Conservation (phyloP, 1,140 invertebrate species). For the Drosophila sp. region DNA sequence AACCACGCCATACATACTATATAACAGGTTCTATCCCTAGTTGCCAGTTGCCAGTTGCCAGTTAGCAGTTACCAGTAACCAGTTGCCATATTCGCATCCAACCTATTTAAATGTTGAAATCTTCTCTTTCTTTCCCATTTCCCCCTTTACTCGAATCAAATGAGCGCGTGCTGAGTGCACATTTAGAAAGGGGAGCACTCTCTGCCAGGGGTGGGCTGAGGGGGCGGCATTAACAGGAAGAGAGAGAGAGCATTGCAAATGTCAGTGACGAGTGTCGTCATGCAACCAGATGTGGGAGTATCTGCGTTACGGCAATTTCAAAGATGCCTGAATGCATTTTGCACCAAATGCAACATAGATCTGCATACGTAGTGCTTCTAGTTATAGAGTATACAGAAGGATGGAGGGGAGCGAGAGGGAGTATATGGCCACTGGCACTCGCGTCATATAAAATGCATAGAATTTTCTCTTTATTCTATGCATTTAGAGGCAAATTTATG, state of each 20-base stretch:
- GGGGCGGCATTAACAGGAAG: slow-evolving; percentile 12
- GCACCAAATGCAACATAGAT: slow-evolving; percentile 31
- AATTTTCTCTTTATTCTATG: slow-evolving; percentile 75
- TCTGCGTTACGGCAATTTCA: slow-evolving; percentile 3
- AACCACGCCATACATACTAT: slow-evolving; percentile 22
- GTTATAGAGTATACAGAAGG: background rate
- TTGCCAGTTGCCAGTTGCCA: slow-evolving; percentile 23
- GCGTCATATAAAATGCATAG: slow-evolving; percentile 76
- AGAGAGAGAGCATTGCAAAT: slow-evolving; percentile 28
- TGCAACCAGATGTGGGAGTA: slow-evolving; percentile 18
- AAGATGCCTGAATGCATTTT: slow-evolving; percentile 45
- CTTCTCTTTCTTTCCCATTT: slow-evolving; percentile 6
- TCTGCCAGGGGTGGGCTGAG: background rate
- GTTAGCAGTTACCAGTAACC: too few species aligned
- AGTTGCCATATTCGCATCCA: slow-evolving; percentile 13
- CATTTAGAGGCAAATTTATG: slow-evolving; percentile 74
- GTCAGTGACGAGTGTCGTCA: slow-evolving; percentile 28
- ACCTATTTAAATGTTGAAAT: slow-evolving; percentile 65
- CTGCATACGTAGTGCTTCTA: slow-evolving; percentile 20
- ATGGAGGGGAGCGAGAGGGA: background rate
- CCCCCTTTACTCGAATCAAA: slow-evolving; percentile 36
- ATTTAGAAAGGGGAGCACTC: slow-evolving; percentile 28
- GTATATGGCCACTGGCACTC: slow-evolving; percentile 49
- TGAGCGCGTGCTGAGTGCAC: slow-evolving; percentile 48
- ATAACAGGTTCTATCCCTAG: slow-evolving; percentile 11